Evolutionary conservation across 2,797 vertebrate species (phyloP).

Genomic region (Semaprochilodus insignis): DNA sequence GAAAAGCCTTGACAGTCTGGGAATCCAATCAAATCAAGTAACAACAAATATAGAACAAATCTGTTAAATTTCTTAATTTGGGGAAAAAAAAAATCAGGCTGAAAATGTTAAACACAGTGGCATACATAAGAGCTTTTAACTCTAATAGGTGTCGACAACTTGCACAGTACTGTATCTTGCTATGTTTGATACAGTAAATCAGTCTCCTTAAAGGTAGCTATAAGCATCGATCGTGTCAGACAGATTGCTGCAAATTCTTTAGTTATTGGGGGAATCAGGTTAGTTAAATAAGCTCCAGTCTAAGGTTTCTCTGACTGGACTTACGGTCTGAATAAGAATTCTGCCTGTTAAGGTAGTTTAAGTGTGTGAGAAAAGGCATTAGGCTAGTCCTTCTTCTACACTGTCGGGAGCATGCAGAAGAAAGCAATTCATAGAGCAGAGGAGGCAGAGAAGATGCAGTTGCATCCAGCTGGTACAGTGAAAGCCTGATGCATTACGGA

Average conservation of each 20-base stretch:
- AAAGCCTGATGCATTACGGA: conserved; percentile 37
- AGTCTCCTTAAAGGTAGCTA: background rate
- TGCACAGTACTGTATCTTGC: no score
- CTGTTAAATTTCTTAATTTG: no score
- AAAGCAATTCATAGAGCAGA: conserved; percentile 46
- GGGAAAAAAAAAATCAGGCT: no score
- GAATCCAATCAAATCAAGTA: no score
- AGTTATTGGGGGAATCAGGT: background rate
- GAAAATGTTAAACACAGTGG: no score
- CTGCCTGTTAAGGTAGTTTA: background rate
- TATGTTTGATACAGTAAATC: no score
- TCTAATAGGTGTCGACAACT: no score
- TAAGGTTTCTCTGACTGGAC: background rate
- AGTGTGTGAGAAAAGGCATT: background rate
- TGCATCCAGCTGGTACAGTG: conserved; percentile 35
- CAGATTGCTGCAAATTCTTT: no score
- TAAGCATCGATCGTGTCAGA: background rate
- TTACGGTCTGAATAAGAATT: background rate
- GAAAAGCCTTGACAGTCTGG: no score
- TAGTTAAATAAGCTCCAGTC: background rate
- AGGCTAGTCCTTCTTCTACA: background rate
- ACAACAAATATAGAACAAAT: no score
- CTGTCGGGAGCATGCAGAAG: background rate
- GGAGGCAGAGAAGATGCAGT: conserved; percentile 26
- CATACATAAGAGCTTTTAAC: no score